Conservation (phyloP, 1,140 invertebrate species). For the Cydia strobilella region DNA sequence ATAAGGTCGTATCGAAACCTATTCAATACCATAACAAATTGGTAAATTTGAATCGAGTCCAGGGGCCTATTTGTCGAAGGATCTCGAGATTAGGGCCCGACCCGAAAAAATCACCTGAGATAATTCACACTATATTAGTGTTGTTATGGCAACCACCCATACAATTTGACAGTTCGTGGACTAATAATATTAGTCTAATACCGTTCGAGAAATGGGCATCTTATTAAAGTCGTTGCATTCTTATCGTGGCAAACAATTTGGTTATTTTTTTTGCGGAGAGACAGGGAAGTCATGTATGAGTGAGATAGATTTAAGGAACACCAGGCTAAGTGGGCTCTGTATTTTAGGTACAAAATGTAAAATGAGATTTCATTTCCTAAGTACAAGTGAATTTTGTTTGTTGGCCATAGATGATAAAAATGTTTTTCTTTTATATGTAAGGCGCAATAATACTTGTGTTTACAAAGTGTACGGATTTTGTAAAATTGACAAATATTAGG, state of each 20-base stretch:
- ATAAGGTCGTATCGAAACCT: too few species aligned
- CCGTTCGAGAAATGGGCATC: too few species aligned
- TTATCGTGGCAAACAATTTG: too few species aligned
- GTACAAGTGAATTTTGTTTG: conserved; percentile 18
- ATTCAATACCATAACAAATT: too few species aligned
- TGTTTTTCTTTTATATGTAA: conserved; percentile 1
- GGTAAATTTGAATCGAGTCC: too few species aligned
- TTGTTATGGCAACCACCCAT: too few species aligned
- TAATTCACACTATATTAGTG: too few species aligned
- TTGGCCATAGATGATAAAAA: conserved; percentile 12
- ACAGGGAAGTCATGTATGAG: conserved; percentile 6
- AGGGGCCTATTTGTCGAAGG: too few species aligned
- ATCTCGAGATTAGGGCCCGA: too few species aligned
- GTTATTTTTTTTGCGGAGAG: neutral
- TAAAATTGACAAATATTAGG: neutral
- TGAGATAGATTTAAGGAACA: conserved; percentile 8
- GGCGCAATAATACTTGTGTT: neutral
- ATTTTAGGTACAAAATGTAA: neutral
- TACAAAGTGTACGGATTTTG: neutral
- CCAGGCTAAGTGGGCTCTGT: neutral
- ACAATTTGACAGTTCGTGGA: too few species aligned
- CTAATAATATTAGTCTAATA: too few species aligned
- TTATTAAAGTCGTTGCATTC: neutral
- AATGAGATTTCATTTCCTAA: conserved; percentile 7
- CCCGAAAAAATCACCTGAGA: too few species aligned